Percentiles rank a stretch among this genome's conserved stretches.
Evolutionary conservation across 2,113 vertebrate species (phyloP).

Genomic region (Ceuthmochares aereus): DNA sequence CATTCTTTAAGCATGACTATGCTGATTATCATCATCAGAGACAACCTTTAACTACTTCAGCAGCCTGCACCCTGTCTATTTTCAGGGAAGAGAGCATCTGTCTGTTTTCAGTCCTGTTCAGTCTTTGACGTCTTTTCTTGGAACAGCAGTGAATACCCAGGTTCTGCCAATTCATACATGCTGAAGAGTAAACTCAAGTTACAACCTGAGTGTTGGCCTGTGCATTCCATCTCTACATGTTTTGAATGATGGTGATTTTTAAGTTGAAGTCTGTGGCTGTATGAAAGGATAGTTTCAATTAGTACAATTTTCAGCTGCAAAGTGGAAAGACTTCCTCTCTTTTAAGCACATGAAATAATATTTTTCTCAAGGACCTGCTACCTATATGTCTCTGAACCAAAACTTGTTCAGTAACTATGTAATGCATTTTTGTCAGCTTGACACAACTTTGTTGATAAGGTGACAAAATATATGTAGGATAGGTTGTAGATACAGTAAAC

Average conservation of each 20-base stretch:
- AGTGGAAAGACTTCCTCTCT: neutral
- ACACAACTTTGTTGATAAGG: neutral
- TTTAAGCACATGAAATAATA: neutral
- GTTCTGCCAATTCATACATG: neutral
- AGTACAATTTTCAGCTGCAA: neutral
- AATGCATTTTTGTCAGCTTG: neutral
- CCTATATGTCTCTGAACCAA: neutral
- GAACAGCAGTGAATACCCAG: neutral
- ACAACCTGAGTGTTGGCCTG: neutral
- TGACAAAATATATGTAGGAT: neutral
- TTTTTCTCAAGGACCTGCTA: neutral
- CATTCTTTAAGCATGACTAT: conserved; percentile 2
- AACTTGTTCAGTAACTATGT: neutral
- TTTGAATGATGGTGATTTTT: neutral
- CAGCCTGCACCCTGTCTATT: neutral
- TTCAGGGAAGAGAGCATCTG: neutral
- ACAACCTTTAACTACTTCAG: neutral
- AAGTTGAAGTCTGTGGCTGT: neutral
- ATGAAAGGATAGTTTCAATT: neutral
- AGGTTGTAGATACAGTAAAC: neutral
- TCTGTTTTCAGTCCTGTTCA: conserved; percentile 5
- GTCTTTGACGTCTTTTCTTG: neutral
- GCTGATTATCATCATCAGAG: neutral
- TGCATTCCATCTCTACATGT: neutral
- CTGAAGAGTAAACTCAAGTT: conserved; percentile 4